Evolutionary conservation across 1,140 invertebrate species (phyloP), one percentile per base, ranked within the genome.

Genomic region (Psix sp.): DNA sequence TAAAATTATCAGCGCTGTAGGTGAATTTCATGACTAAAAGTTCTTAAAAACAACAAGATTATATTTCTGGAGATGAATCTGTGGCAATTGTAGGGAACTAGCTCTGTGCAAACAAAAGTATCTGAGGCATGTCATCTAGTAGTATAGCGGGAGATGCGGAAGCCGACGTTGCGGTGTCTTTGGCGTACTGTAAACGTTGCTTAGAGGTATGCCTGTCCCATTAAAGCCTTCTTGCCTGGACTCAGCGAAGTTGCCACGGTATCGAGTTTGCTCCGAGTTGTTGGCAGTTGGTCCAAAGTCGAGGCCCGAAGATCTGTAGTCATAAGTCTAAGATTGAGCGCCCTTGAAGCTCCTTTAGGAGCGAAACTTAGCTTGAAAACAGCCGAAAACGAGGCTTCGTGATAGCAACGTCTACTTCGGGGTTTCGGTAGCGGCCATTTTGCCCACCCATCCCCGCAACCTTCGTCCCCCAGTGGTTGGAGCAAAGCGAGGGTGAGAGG

Each of bases 381-480:
- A 54, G 70, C 43, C 57, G 65, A 73, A 54, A 67, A 52, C 48
- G 67, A 77, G 79, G 77, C 65, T 73, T 63, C 43, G 75, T 79
- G 81, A 82, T 84, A 81, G 77, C 78, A 65, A 73, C 68, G 80
- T 80, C 77, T 67, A 79, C 79, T 67, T 73, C 78, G 74, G 78
- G 74, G 77, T 81, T 78, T 66, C 45, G 71, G 67, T 66, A 77
- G 83, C 84, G 77, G 81, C 82, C 78, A 86, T 84, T 83, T 86
- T 81, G 79, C 74, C 76, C 74, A 77, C 76, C 75, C 75, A 46
- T 24, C 35, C 74, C 70, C 59, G 67, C 66, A 76, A 45, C 68
- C 72, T 78, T 78, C 77, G 70, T 70, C 66, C 78, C 72, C 77
- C 63, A 65, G 57, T 77, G 78, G 76, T 72, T 81, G 79, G 73